Evolutionary conservation across 2,888 invertebrate species (phyloP), one percentile per base, ranked within the genome.

Genomic region (Hypsopygia costalis): DNA sequence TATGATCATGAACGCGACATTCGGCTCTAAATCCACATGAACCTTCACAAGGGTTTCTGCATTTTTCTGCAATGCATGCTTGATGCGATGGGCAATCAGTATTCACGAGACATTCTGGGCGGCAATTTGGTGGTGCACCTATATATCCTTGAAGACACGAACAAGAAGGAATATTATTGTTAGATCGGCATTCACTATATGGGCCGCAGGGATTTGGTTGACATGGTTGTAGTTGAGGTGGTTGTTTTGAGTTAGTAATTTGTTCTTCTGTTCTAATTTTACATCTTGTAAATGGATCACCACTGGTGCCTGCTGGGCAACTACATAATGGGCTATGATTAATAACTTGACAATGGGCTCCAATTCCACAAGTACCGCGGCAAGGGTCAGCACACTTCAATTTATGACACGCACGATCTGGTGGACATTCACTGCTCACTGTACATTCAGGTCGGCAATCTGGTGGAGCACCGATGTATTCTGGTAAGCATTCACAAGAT

Each of bases 31-130:
- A 81, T 38, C 96, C 96, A 62, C 96, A 96, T 12, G 94, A 93
- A 44, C 95, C 95, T 48, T 93, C 92, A 64, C 95, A 95, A 38
- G 95, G 95, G 73, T 96, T 94, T 21, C 90, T 90, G 61, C 96
- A 96, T 75, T 94, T 95, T 72, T 94, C 94, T 63, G 94, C 94
- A 51, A 94, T 91, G 64, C 96, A 96, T 6, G 95, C 95, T 65
- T 92, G 92, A 60, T 93, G 93, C 51, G 93, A 93, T 21, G 93
- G 91, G 74, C 96, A 96, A 67, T 96, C 95, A 3, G 94, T 91
- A 62, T 95, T 95, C 0, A 94, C 93, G 5, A 94, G 91, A 72
- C 97, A 97, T 77, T 96, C 96, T 1, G 95, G 95, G 47, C 93
- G 91, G 67, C 96, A 96, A 61, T 93, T 93, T 3, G 95, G 95